phyloP scores from a whole-genome alignment of 2,797 vertebrate species.

The Macrochelys suwanniensis region DNA sequence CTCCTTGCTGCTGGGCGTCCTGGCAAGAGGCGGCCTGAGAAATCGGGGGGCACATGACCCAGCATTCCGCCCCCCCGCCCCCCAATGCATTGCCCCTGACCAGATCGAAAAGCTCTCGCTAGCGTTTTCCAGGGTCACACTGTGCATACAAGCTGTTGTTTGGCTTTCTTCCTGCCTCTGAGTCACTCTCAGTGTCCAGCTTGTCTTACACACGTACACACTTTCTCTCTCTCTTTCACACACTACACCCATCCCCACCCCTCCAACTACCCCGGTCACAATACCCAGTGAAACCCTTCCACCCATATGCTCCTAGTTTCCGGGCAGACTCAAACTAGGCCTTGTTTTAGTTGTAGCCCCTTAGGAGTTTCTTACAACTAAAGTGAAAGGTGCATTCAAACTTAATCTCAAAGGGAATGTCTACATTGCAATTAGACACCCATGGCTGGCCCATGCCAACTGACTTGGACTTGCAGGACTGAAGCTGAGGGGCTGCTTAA shows the following conservation, averaged over 20 bases:
- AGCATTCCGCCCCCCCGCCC: too few relatives aligned
- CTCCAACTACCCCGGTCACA: neutral
- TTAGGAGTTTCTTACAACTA: neutral
- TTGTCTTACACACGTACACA: neutral
- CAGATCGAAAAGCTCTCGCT: neutral
- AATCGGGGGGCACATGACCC: too few relatives aligned
- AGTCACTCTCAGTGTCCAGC: neutral
- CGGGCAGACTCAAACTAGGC: neutral
- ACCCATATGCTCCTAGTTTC: neutral
- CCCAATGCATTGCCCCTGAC: too few relatives aligned
- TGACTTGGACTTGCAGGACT: neutral
- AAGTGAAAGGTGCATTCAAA: neutral
- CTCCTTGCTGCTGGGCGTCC: too few relatives aligned
- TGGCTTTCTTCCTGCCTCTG: neutral
- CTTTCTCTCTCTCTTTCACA: too few relatives aligned
- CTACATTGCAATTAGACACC: neutral
- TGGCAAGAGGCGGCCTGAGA: too few relatives aligned
- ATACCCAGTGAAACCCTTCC: neutral
- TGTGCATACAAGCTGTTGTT: neutral
- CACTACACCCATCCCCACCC: neutral
- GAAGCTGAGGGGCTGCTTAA: neutral
- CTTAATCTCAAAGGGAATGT: neutral
- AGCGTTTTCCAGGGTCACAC: neutral
- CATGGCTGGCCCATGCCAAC: neutral
- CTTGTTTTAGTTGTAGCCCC: too few relatives aligned